phyloP scores from a whole-genome alignment of 2,888 invertebrate species.

The Drosophila subquinaria region DNA sequence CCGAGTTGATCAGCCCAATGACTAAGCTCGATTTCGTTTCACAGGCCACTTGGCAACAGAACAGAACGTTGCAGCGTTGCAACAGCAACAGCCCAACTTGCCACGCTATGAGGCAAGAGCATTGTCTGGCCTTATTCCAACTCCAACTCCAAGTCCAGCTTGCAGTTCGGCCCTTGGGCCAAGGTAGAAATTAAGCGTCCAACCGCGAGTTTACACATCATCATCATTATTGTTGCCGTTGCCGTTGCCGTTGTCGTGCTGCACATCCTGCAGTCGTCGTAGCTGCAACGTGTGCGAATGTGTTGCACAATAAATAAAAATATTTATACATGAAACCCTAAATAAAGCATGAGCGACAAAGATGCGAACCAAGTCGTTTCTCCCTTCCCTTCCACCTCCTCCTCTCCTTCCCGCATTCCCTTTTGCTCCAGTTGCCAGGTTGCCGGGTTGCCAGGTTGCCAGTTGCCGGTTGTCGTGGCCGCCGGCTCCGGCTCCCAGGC shows the following conservation, averaged over 20 bases:
- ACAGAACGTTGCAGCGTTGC: slow-evolving; percentile 26
- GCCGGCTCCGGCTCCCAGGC: slow-evolving; percentile 37
- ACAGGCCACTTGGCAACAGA: slow-evolving; percentile 54
- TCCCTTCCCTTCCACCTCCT: not conserved
- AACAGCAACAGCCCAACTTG: slow-evolving; percentile 1
- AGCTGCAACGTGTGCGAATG: slow-evolving; percentile 76
- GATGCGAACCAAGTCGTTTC: slow-evolving; percentile 72
- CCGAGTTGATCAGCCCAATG: slow-evolving; percentile 34
- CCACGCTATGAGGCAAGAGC: slow-evolving; percentile 1
- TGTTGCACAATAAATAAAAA: slow-evolving; percentile 82
- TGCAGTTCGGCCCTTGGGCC: slow-evolving; percentile 57
- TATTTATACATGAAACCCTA: slow-evolving; percentile 82
- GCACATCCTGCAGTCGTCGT: slow-evolving; percentile 37
- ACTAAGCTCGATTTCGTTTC: slow-evolving; percentile 42
- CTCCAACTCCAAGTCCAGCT: slow-evolving; percentile 17
- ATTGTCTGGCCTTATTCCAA: slow-evolving; percentile 14
- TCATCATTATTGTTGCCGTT: slow-evolving; percentile 76
- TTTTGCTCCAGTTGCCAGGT: slow-evolving; percentile 14
- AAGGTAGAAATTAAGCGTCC: slow-evolving; percentile 79
- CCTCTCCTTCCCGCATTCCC: not conserved
- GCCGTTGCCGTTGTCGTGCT: slow-evolving; percentile 26
- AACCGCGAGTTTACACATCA: slow-evolving; percentile 81
- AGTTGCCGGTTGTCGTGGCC: slow-evolving; percentile 30
- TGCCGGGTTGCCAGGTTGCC: slow-evolving; percentile 26
- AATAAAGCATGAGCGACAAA: slow-evolving; percentile 82